Percentiles rank a stretch among this genome's conserved stretches.
These are phyloP conservation scores for Parasteatoda lunata DNA, from an alignment of 2,888 invertebrate species.

Conservation along the genomic window DNA sequence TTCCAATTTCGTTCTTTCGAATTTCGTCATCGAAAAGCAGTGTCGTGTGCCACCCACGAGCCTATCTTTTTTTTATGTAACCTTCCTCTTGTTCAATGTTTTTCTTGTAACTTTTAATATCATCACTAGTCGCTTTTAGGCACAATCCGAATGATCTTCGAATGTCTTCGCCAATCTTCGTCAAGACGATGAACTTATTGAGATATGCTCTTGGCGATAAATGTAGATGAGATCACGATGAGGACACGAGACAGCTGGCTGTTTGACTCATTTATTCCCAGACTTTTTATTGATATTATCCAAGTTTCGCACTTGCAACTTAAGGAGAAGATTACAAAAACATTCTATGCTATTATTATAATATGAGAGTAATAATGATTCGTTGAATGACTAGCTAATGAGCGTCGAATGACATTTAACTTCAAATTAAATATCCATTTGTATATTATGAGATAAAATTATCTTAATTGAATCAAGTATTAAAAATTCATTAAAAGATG, in stretches of 20 bases:
- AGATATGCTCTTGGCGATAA: constrained; percentile 1
- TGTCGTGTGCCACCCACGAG: constrained; percentile 43
- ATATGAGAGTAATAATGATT: too few relatives aligned
- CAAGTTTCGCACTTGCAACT: background rate
- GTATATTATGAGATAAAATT: too few relatives aligned
- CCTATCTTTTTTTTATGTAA: background rate
- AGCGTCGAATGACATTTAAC: too few relatives aligned
- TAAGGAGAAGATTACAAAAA: too few relatives aligned
- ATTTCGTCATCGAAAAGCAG: constrained; percentile 19
- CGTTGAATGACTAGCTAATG: too few relatives aligned
- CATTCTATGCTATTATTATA: too few relatives aligned
- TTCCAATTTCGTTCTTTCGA: constrained; percentile 4
- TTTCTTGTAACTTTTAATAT: background rate
- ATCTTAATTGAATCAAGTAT: too few relatives aligned
- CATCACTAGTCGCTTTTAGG: background rate
- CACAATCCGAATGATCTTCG: constrained; percentile 2
- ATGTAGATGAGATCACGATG: background rate
- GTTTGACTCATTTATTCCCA: background rate
- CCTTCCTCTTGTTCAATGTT: background rate
- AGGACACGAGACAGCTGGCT: constrained; percentile 3
- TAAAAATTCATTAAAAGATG: too few relatives aligned
- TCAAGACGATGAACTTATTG: constrained; percentile 27
- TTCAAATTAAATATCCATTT: too few relatives aligned
- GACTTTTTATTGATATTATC: background rate
- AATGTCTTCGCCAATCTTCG: background rate